Conservation (phyloP, 2,797 vertebrate genomes). For the Cirrhinus mrigala region DNA sequence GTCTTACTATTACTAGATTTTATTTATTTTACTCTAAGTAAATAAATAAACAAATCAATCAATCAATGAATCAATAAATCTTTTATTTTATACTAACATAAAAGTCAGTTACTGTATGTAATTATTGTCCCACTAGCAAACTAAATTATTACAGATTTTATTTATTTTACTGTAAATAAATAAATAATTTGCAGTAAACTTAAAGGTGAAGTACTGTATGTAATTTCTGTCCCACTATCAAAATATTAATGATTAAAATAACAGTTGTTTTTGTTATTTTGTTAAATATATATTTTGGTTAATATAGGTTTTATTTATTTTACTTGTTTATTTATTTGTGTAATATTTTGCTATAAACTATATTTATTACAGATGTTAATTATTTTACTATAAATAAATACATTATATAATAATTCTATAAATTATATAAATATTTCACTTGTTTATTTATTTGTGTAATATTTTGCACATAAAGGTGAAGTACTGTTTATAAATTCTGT, state of each 20-base stretch:
- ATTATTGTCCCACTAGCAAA: neutral
- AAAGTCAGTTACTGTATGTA: neutral
- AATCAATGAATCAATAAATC: too few species aligned
- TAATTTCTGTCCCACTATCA: neutral
- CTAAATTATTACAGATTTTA: neutral
- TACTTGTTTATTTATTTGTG: too few species aligned
- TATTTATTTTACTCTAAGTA: neutral
- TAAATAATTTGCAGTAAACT: too few species aligned
- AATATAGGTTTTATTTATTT: too few species aligned
- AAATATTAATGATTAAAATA: neutral
- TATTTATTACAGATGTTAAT: too few species aligned
- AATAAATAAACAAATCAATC: neutral
- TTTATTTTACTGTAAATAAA: too few species aligned
- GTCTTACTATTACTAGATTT: neutral
- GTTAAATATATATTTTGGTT: too few species aligned
- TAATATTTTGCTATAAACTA: too few species aligned
- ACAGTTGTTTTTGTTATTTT: too few species aligned
- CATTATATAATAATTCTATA: neutral
- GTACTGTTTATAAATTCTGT: neutral
- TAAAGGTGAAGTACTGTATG: neutral
- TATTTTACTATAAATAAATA: neutral
- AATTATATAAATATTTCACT: neutral
- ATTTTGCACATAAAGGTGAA: neutral
- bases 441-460: too few species aligned
- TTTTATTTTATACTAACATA: neutral